A percentile compares a stretch with the other conserved stretches of the same genome.
These are phyloP conservation scores for Drosophila teissieri DNA, from an alignment of 1,140 invertebrate genomes.

Conservation along the genomic window DNA sequence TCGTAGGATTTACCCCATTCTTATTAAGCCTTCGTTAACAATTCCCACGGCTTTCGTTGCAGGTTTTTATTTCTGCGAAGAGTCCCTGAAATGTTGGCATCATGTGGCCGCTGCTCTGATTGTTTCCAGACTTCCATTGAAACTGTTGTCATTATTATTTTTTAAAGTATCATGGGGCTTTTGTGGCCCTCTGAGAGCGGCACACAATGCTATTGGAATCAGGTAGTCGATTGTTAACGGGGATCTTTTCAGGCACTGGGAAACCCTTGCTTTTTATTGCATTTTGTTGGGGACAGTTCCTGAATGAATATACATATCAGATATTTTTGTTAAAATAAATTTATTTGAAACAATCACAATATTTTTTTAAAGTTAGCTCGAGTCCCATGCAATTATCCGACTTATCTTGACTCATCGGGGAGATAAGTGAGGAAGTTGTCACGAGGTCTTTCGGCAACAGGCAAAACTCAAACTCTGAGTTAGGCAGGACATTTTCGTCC, in stretches of 20 bases:
- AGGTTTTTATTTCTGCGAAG: neutral
- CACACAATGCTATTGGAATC: neutral
- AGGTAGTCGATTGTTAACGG: conserved; percentile 1
- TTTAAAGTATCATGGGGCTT: conserved; percentile 5
- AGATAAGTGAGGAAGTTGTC: conserved; percentile 32
- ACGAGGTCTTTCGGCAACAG: conserved; percentile 14
- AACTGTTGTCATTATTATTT: conserved; percentile 7
- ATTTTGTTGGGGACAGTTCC: too few species aligned
- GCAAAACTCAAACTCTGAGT: conserved; percentile 4
- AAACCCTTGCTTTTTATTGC: too few species aligned
- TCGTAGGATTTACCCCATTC: conserved; percentile 18
- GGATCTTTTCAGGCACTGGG: neutral
- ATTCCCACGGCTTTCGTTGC: conserved; percentile 26
- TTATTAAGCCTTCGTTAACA: conserved; percentile 45
- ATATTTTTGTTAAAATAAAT: too few species aligned
- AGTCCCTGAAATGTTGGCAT: conserved; percentile 24
- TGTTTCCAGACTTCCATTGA: conserved; percentile 22
- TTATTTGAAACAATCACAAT: neutral
- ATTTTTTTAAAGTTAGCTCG: neutral
- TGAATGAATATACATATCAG: too few species aligned
- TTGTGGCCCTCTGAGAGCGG: neutral
- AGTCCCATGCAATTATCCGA: conserved; percentile 7
- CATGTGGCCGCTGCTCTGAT: conserved; percentile 51
- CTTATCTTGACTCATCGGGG: conserved; percentile 17
- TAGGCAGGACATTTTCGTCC: neutral